These are phyloP conservation scores for Atherinomorus stipes DNA, from an alignment of 2,113 vertebrate genomes.

Conservation along the genomic window DNA sequence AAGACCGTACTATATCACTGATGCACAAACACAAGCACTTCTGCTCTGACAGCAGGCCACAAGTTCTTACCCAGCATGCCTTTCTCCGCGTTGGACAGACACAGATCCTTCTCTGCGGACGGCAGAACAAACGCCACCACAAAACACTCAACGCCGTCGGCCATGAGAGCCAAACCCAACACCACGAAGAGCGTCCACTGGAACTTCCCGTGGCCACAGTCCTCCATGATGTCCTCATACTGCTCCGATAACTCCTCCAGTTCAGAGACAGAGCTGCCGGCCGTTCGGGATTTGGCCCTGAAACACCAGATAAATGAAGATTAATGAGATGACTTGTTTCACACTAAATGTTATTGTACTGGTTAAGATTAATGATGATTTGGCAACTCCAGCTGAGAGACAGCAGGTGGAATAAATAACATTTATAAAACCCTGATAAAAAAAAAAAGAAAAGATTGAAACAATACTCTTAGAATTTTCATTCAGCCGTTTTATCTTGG, in stretches of 20 bases:
- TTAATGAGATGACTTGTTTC: neutral
- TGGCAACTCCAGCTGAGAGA: too few species aligned
- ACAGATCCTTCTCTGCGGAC: conserved; percentile 96
- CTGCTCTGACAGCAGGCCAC: conserved; percentile 20
- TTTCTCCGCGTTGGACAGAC: conserved; percentile 94
- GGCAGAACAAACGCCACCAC: conserved; percentile 95
- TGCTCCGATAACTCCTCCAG: conserved; percentile 94
- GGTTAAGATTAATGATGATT: neutral
- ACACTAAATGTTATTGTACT: neutral
- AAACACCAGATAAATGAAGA: neutral
- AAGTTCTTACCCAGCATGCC: conserved; percentile 94
- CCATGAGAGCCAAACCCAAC: conserved; percentile 95
- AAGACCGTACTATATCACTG: too few species aligned
- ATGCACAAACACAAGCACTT: neutral
- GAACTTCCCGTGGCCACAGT: conserved; percentile 96
- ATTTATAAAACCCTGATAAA: too few species aligned
- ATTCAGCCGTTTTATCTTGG: too few species aligned
- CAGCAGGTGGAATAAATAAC: too few species aligned
- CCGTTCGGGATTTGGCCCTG: conserved; percentile 84
- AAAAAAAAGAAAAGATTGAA: too few species aligned
- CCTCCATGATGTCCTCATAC: conserved; percentile 95
- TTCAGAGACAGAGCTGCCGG: conserved; percentile 82
- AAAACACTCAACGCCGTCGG: conserved; percentile 95
- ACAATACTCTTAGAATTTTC: too few species aligned
- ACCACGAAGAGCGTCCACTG: conserved; percentile 96